A percentile compares a stretch with the other conserved stretches of the same genome.
These are phyloP conservation scores for Neodiprion pinetum DNA, from an alignment of 1,140 invertebrate species.

Conservation along the genomic window DNA sequence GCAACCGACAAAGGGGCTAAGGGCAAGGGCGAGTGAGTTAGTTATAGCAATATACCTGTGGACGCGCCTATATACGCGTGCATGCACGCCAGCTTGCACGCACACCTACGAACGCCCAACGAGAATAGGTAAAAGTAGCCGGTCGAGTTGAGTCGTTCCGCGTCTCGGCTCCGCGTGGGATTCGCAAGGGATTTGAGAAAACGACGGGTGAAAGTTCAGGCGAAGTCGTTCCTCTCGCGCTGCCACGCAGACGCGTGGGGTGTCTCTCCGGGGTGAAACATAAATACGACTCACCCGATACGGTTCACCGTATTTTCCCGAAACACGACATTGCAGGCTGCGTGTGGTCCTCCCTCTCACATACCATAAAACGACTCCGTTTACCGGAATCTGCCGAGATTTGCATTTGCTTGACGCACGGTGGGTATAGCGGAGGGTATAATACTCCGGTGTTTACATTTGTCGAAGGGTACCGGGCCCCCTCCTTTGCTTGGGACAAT, in stretches of 20 bases:
- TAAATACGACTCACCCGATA: too few relatives aligned
- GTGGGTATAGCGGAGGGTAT: not conserved
- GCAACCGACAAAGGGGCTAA: constrained; percentile 13
- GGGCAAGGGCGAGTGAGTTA: constrained; percentile 4
- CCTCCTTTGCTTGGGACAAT: not conserved
- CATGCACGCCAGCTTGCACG: too few relatives aligned
- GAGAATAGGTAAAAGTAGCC: too few relatives aligned
- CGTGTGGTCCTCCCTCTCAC: not conserved
- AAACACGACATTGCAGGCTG: constrained; percentile 1
- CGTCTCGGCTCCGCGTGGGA: too few relatives aligned
- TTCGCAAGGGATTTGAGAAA: too few relatives aligned
- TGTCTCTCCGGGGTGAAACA: too few relatives aligned
- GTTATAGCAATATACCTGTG: not conserved
- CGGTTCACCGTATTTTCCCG: not conserved
- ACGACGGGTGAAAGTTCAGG: too few relatives aligned
- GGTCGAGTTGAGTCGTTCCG: too few relatives aligned
- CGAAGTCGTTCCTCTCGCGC: too few relatives aligned
- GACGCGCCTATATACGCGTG: too few relatives aligned
- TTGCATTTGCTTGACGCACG: not conserved
- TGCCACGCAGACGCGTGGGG: too few relatives aligned
- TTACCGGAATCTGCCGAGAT: not conserved
- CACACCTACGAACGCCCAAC: too few relatives aligned
- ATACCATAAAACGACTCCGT: not conserved
- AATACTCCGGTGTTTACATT: not conserved
- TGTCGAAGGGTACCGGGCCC: not conserved